A percentile compares a stretch with the other conserved stretches of the same genome.
Evolutionary conservation across 2,888 invertebrate genomes (phyloP).

Genomic region (Creontiades dilutus): DNA sequence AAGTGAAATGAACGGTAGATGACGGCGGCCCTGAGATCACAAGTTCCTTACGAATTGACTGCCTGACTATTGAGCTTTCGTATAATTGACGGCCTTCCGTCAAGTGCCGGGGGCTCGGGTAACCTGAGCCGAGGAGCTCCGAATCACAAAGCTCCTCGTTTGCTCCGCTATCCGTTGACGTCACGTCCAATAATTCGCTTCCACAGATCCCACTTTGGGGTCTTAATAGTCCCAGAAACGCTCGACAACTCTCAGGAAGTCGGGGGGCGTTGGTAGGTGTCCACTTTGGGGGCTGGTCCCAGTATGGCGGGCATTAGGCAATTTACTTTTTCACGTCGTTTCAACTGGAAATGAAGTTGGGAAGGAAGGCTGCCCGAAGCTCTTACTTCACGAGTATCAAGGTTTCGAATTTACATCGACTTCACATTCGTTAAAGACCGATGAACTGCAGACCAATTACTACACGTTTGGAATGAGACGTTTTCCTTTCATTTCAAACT

Average conservation of each 20-base stretch:
- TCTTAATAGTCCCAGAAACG: not conserved
- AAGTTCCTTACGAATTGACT: not conserved
- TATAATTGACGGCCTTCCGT: constrained; percentile 3
- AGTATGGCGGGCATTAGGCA: not conserved
- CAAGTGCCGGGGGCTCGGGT: not conserved
- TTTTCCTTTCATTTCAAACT: no score
- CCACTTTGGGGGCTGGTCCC: constrained; percentile 4
- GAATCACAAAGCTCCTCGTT: not conserved
- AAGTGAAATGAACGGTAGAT: constrained; percentile 30
- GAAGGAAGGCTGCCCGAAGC: no score
- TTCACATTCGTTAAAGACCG: no score
- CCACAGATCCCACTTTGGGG: not conserved
- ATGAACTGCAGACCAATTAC: no score
- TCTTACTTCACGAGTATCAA: no score
- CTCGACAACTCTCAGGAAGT: not conserved
- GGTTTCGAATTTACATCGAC: no score
- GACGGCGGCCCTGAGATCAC: constrained; percentile 16
- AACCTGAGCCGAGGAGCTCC: not conserved
- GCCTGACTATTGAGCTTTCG: not conserved
- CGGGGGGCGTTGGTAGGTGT: not conserved
- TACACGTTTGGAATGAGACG: no score
- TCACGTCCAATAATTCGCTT: constrained; percentile 4
- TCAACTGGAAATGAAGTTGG: not conserved
- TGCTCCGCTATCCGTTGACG: not conserved
- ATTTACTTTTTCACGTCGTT: not conserved